These are phyloP conservation scores for Odontamblyopus lacepedii DNA, from an alignment of 2,797 vertebrate species.

Conservation along the genomic window DNA sequence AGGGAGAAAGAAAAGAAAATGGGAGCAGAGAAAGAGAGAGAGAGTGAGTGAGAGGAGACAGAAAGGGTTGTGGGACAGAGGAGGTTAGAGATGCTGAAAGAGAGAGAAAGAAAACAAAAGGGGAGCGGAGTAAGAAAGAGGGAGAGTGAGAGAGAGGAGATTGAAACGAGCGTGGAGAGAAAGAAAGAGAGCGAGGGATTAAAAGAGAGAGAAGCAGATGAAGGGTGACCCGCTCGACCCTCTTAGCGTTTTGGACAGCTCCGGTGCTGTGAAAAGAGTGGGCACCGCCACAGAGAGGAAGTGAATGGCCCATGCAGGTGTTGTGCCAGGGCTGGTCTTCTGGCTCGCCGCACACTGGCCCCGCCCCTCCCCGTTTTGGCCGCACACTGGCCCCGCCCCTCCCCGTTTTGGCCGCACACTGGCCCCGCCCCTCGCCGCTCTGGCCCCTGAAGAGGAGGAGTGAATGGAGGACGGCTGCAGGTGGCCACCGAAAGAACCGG, in stretches of 20 bases:
- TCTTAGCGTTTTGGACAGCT: conserved; percentile 51
- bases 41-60: conserved; percentile 28
- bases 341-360: conserved; percentile 61
- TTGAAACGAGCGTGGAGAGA: conserved; percentile 30
- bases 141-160: conserved; percentile 34
- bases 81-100: too few relatives aligned
- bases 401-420: conserved; percentile 33
- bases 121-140: conserved; percentile 1
- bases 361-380: conserved; percentile 18
- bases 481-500: conserved; percentile 67
- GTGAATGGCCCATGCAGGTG: conserved; percentile 75
- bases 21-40: background rate
- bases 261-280: conserved; percentile 52
- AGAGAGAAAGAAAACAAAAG: too few relatives aligned
- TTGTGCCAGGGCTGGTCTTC: conserved; percentile 67
- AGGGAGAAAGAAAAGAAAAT: too few relatives aligned
- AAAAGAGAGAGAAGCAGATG: conserved; percentile 72
- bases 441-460: conserved; percentile 60
- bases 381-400: conserved; percentile 26
- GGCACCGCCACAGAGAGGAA: conserved; percentile 69
- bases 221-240: conserved; percentile 75
- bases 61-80: background rate
- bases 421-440: background rate
- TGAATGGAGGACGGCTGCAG: conserved; percentile 69
- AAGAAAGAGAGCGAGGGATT: conserved; percentile 35